phyloP scores from a whole-genome alignment of 2,113 vertebrate species.

The Phylloscopus trochiloides region DNA sequence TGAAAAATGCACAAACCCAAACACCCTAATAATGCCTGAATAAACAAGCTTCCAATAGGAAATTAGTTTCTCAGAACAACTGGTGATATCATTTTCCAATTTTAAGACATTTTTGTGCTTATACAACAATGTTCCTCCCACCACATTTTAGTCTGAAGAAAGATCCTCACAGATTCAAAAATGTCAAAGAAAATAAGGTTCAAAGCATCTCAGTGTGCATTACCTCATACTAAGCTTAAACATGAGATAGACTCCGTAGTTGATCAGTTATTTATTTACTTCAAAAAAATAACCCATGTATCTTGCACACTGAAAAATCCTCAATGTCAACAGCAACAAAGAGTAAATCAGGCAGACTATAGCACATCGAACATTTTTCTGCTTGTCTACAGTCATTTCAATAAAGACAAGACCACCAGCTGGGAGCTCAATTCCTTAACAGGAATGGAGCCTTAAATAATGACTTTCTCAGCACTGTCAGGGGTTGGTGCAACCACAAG shows the following conservation, averaged over 20 bases:
- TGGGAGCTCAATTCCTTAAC: accelerated
- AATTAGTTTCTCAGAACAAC: neutral
- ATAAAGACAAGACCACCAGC: neutral
- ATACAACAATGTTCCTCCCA: neutral
- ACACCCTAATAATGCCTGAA: neutral
- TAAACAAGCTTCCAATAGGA: neutral
- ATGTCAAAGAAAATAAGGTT: neutral
- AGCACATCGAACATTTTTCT: neutral
- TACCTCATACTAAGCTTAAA: neutral
- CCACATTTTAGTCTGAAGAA: neutral
- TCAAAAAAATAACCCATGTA: neutral
- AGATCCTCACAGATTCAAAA: neutral
- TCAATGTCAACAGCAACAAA: neutral
- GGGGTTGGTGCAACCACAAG: neutral
- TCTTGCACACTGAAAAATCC: neutral
- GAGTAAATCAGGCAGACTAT: neutral
- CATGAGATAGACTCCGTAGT: neutral
- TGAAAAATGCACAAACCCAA: neutral
- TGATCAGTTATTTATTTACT: neutral
- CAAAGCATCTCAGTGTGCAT: neutral
- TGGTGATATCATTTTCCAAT: neutral
- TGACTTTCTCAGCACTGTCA: neutral
- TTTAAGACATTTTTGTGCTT: neutral
- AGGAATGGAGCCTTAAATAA: neutral
- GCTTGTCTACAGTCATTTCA: neutral